phyloP scores from a whole-genome alignment of 2,888 invertebrate genomes.

The Gandaritis pyraliata region DNA sequence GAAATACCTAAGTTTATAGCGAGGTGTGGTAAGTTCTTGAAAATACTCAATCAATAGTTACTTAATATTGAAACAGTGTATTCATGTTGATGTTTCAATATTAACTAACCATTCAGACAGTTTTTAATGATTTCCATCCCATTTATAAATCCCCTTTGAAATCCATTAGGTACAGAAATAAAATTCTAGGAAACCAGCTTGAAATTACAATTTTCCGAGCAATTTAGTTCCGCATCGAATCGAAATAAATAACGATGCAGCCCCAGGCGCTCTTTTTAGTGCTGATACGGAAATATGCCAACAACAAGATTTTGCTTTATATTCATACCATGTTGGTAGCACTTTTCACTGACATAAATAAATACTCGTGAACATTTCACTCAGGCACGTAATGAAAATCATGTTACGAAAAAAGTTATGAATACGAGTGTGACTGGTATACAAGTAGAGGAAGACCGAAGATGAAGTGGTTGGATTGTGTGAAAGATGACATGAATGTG shows the following conservation, averaged over 20 bases:
- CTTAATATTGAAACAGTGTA: too few relatives aligned
- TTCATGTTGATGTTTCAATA: too few relatives aligned
- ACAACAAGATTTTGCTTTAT: slow-evolving; percentile 19
- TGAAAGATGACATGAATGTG: too few relatives aligned
- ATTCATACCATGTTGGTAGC: slow-evolving; percentile 7
- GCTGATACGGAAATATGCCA: slow-evolving; percentile 22
- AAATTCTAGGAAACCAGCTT: slow-evolving; percentile 27
- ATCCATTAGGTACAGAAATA: slow-evolving; percentile 13
- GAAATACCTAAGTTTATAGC: too few relatives aligned
- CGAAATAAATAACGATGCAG: slow-evolving; percentile 42
- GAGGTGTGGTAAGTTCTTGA: too few relatives aligned
- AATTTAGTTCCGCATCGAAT: slow-evolving; percentile 40
- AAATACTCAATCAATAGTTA: too few relatives aligned
- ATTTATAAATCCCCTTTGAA: slow-evolving; percentile 5
- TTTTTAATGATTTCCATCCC: neutral
- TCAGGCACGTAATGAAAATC: too few relatives aligned
- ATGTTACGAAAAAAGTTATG: too few relatives aligned
- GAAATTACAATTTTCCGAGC: slow-evolving; percentile 43
- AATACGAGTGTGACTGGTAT: too few relatives aligned
- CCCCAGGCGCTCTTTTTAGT: slow-evolving; percentile 21
- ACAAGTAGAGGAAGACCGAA: too few relatives aligned
- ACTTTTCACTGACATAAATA: neutral
- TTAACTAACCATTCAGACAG: neutral
- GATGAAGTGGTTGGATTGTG: too few relatives aligned
- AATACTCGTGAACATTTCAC: too few relatives aligned